Evolutionary conservation across 2,888 invertebrate species (phyloP), one percentile per base, ranked within the genome.

Genomic region (Drosophila putrida): DNA sequence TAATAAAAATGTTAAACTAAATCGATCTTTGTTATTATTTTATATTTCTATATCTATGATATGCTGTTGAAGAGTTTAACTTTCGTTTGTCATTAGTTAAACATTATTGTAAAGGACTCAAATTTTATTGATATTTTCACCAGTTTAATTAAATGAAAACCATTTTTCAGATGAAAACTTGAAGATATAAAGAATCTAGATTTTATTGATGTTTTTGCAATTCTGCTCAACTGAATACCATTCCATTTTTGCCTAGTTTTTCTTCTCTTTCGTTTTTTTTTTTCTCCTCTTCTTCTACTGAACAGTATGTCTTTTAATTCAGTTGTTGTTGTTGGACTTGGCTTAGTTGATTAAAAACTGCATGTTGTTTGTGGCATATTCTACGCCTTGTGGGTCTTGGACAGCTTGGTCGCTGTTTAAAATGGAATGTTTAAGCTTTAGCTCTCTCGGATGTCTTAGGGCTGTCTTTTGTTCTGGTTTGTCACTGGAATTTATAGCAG

Each of bases 331-430:
- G 66, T 61, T 55, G 71, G 43, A 67, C 47, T 64, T 63, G 82
- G 71, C 77, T 74, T 79, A 64, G 86, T 88, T 83, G 88, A 83
- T 83, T 83, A 88, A 88, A 85, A 88, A 72, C 70, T 68, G 67
- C 82, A 85, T 84, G 65, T 71, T 35, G 36, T 35, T 13, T 31
- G 35, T 1, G 41, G 28, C 27, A 36, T 38, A 43, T 20, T 20
- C 20, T 20, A 58, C 39, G 31, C 49, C 44, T 64, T 74, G 71
- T 50, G 38, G 41, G 51, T 61, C 31, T 50, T 51, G 38, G 54
- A 11, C 1, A n/a, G n/a, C n/a, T n/a, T n/a, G n/a, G 38, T 50
- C 41, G 46, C 41, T 33, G 57, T n/a, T n/a, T n/a, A n/a, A n/a
- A n/a, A n/a, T n/a, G 28, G 50, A 60, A 62, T 64, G 65, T 54